Conservation (phyloP, 2,797 vertebrate genomes). For the Paedocypris micromegethes region DNA sequence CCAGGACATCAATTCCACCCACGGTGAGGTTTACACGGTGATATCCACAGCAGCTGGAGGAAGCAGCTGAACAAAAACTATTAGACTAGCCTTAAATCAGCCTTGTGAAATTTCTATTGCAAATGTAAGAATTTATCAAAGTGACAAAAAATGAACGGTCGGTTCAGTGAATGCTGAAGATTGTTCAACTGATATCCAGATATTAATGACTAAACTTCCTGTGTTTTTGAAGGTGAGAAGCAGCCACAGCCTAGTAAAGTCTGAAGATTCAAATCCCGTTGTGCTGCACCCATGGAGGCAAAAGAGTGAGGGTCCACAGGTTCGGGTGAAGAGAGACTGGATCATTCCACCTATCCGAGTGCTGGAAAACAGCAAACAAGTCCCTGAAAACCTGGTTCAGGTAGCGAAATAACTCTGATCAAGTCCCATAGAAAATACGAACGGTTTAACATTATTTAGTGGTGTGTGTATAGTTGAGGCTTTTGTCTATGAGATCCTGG, state of each 20-base stretch:
- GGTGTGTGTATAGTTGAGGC: neutral
- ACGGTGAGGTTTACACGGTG: neutral
- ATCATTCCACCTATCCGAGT: slow-evolving; percentile 94
- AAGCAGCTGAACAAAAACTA: neutral
- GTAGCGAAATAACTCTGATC: slow-evolving; percentile 56
- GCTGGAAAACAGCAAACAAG: slow-evolving; percentile 85
- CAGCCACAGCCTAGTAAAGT: slow-evolving; percentile 22
- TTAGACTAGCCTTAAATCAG: neutral
- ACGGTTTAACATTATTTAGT: too few relatives aligned
- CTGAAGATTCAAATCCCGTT: slow-evolving; percentile 39
- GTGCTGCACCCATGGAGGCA: slow-evolving; percentile 67
- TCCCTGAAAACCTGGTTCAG: slow-evolving; percentile 90
- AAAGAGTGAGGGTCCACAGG: slow-evolving; percentile 13
- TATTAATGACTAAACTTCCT: neutral
- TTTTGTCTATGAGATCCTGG: neutral
- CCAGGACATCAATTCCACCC: neutral
- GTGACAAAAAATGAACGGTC: neutral
- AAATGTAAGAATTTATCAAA: too few relatives aligned
- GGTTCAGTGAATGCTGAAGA: neutral
- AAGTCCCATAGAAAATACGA: neutral
- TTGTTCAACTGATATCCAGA: neutral
- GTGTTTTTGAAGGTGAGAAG: slow-evolving; percentile 37
- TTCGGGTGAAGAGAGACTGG: slow-evolving; percentile 88
- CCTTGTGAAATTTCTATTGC: too few relatives aligned
- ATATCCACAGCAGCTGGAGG: neutral